Percentiles rank a stretch among this genome's conserved stretches.
Conservation (phyloP, 2,888 invertebrate genomes). For the Thelaira solivaga region DNA sequence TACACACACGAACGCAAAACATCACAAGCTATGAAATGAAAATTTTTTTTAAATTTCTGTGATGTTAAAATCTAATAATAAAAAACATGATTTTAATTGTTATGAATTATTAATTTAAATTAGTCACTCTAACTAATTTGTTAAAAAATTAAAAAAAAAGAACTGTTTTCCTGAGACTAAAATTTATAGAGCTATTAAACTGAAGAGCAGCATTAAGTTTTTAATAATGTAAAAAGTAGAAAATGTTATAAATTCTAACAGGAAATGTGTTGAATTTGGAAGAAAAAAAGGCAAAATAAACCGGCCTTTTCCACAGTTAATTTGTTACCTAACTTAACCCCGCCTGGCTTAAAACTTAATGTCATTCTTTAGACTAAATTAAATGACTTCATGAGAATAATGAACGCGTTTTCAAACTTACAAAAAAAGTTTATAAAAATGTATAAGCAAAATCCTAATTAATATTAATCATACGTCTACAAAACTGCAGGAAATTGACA, state of each 20-base stretch:
- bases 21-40: not conserved
- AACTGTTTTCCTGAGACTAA: not conserved
- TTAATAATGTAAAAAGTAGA: not conserved
- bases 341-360: too few relatives aligned
- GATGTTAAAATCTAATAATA: constrained; percentile 3
- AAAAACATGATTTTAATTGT: constrained; percentile 18
- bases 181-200: constrained; percentile 6
- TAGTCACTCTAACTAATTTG: constrained; percentile 20
- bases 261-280: too few relatives aligned
- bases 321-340: too few relatives aligned
- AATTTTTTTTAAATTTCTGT: not conserved
- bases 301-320: too few relatives aligned
- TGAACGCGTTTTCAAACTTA: not conserved
- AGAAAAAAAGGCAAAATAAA: not conserved
- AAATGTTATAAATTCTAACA: not conserved
- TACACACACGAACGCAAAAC: not conserved
- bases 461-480: constrained; percentile 7
- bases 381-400: too few relatives aligned
- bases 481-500: not conserved
- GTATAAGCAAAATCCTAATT: not conserved
- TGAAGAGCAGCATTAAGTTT: not conserved
- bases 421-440: not conserved
- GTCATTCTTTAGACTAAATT: too few relatives aligned
- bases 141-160: too few relatives aligned
- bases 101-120: constrained; percentile 22